A percentile compares a stretch with the other conserved stretches of the same genome.
Evolutionary conservation across 2,113 vertebrate species (phyloP).

Genomic region (Nothocercus julius): DNA sequence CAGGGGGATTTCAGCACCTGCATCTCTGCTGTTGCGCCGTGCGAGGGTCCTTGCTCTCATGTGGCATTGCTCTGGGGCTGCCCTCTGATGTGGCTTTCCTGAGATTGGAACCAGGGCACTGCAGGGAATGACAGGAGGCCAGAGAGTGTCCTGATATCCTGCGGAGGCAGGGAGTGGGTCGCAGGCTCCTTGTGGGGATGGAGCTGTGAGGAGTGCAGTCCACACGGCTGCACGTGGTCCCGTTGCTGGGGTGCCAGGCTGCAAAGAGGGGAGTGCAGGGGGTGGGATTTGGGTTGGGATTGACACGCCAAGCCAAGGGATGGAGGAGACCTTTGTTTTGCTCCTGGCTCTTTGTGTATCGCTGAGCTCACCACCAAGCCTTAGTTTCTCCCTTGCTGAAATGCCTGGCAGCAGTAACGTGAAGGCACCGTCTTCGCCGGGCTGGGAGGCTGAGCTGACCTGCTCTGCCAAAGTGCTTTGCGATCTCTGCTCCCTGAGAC

Average conservation of each 20-base stretch:
- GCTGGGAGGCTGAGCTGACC: not conserved
- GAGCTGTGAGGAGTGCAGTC: not conserved
- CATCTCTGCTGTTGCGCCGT: conserved; percentile 4
- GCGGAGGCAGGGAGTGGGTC: conserved; percentile 47
- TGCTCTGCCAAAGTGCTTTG: not conserved
- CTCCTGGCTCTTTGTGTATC: not conserved
- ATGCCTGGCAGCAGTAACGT: not conserved
- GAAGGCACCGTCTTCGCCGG: not conserved
- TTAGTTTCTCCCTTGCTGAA: not conserved
- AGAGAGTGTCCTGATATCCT: not conserved
- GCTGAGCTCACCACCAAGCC: not conserved
- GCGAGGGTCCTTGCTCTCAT: conserved; percentile 49
- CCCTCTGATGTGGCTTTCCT: conserved; percentile 58
- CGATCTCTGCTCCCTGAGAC: conserved; percentile 7
- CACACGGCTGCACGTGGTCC: not conserved
- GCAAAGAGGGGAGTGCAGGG: not conserved
- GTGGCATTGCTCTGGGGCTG: conserved; percentile 3
- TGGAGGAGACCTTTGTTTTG: conserved; percentile 36
- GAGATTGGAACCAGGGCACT: conserved; percentile 3
- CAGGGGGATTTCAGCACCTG: not conserved
- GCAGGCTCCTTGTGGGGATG: conserved; percentile 30
- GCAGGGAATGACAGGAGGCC: not conserved
- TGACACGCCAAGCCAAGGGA: not conserved
- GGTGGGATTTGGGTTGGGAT: not conserved
- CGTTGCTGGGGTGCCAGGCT: not conserved